Conservation (phyloP, 2,888 invertebrate genomes). For the Incurvaria masculella region DNA sequence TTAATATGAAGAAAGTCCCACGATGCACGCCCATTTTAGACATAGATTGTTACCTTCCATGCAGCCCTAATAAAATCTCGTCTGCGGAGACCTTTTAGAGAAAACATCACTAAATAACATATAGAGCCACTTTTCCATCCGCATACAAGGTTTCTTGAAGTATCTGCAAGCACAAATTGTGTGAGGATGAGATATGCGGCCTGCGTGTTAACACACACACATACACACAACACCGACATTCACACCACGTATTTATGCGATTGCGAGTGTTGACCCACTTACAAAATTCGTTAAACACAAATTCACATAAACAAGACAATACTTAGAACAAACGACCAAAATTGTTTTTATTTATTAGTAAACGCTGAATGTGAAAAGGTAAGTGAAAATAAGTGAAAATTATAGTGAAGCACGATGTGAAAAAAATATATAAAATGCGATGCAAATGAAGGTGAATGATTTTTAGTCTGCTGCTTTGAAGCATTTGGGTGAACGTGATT, state of each 20-base stretch:
- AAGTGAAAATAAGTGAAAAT: neutral
- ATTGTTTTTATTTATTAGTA: slow-evolving; percentile 39
- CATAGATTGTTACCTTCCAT: neutral
- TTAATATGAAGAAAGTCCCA: no score
- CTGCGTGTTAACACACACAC: no score
- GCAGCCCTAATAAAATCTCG: neutral
- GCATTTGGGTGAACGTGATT: no score
- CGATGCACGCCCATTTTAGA: no score
- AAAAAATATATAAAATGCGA: no score
- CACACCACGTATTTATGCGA: no score
- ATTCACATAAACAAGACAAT: slow-evolving; percentile 55
- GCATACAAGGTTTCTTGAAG: neutral
- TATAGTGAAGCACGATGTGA: neutral
- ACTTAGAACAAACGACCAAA: slow-evolving; percentile 50
- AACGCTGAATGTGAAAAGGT: neutral
- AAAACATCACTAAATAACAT: neutral
- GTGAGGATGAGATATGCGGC: neutral
- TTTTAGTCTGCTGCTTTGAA: no score
- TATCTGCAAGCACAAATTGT: neutral
- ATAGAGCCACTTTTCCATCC: neutral
- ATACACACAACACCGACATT: neutral
- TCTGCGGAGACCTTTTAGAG: neutral
- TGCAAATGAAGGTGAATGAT: no score
- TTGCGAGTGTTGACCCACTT: slow-evolving; percentile 25
- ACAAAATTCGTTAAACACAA: slow-evolving; percentile 55